Evolutionary conservation across 2,797 vertebrate species (phyloP).

Genomic region (Chanos chanos): DNA sequence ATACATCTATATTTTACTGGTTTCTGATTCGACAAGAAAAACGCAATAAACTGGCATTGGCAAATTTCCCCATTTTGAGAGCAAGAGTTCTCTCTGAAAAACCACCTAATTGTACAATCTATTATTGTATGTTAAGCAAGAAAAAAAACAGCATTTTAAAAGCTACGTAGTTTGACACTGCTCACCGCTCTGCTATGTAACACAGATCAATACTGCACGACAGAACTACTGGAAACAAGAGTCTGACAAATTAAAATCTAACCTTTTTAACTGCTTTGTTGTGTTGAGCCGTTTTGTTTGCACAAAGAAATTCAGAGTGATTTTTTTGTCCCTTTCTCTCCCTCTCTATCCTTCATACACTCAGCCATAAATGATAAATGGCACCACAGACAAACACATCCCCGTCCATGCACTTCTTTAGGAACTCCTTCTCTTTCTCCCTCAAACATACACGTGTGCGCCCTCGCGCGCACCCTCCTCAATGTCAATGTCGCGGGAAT

Average conservation of each 20-base stretch:
- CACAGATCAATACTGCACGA: slow-evolving; percentile 27
- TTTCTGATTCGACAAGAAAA: too few species aligned
- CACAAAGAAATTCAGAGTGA: slow-evolving; percentile 17
- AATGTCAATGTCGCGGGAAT: slow-evolving; percentile 37
- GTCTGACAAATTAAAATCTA: slow-evolving; percentile 55
- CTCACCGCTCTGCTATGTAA: slow-evolving; percentile 49
- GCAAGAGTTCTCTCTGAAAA: neutral
- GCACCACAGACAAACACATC: neutral
- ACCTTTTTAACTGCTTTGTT: slow-evolving; percentile 50
- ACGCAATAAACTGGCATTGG: too few species aligned
- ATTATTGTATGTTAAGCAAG: slow-evolving; percentile 14
- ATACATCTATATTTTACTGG: too few species aligned
- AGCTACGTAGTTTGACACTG: slow-evolving; percentile 42
- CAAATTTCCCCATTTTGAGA: too few species aligned
- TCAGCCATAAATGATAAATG: too few species aligned
- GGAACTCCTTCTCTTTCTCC: slow-evolving; percentile 1
- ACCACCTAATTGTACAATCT: neutral
- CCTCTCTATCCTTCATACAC: neutral
- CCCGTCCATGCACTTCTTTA: neutral
- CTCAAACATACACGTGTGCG: neutral
- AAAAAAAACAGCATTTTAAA: slow-evolving; percentile 37
- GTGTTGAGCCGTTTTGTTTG: slow-evolving; percentile 32
- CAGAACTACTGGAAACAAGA: slow-evolving; percentile 23
- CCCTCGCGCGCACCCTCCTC: slow-evolving; percentile 13
- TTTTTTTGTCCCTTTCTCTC: slow-evolving; percentile 14